Conservation (phyloP, 2,888 invertebrate genomes). For the Lumbricus terrestris region DNA sequence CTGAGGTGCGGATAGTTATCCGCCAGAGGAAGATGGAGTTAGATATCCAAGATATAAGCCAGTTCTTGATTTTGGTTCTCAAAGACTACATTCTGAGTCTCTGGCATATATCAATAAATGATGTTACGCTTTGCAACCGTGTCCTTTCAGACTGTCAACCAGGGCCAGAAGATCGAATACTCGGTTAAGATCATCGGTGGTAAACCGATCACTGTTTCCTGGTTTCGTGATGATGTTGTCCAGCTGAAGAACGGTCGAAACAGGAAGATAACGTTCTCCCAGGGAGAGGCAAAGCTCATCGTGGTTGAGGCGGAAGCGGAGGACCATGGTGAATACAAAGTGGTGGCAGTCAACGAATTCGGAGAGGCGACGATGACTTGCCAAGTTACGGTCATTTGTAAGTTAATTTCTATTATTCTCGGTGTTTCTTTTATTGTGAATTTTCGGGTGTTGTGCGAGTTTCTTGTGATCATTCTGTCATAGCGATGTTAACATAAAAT, state of each 20-base stretch:
- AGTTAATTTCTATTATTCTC: constrained; percentile 45
- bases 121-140: background rate
- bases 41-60: too few species aligned
- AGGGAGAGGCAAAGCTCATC: constrained; percentile 62
- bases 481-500: too few species aligned
- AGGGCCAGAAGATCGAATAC: constrained; percentile 52
- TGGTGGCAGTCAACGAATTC: constrained; percentile 64
- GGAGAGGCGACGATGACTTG: constrained; percentile 48
- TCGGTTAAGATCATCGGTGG: constrained; percentile 52
- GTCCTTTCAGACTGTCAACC: constrained; percentile 44
- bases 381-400: constrained; percentile 53
- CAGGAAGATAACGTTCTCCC: constrained; percentile 65
- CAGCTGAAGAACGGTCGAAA: background rate
- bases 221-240: constrained; percentile 53
- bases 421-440: background rate
- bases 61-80: too few species aligned
- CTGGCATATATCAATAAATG: too few species aligned
- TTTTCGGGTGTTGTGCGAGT: background rate
- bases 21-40: too few species aligned
- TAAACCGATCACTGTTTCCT: constrained; percentile 51
- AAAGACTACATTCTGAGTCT: too few species aligned
- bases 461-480: too few species aligned
- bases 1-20: too few species aligned
- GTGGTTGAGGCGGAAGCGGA: constrained; percentile 74
- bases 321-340: constrained; percentile 77